Evolutionary conservation across 2,888 invertebrate genomes (phyloP).

Genomic region (Pilophorus perplexus): DNA sequence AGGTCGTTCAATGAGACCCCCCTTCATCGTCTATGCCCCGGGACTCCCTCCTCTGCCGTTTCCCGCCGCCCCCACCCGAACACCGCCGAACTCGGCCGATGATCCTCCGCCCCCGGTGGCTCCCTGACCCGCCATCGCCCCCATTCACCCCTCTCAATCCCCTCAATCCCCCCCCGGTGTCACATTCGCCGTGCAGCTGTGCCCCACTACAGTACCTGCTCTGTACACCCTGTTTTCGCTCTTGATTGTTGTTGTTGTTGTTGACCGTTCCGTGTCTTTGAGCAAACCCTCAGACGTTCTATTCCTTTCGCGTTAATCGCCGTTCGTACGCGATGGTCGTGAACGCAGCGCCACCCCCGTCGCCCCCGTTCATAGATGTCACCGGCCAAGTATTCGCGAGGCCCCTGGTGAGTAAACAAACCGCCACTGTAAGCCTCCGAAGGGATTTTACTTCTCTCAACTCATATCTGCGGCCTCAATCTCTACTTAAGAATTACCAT

Average conservation of each 20-base stretch:
- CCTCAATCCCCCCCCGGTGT: background rate
- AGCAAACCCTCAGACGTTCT: background rate
- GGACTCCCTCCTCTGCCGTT: background rate
- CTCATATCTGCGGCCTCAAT: no score
- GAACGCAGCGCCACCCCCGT: conserved; percentile 12
- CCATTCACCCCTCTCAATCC: no score
- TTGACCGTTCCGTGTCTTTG: background rate
- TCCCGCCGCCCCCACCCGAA: conserved; percentile 9
- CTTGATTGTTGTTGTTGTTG: conserved; percentile 10
- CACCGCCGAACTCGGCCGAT: conserved; percentile 26
- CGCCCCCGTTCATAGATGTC: conserved; percentile 36
- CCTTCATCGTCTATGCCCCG: background rate
- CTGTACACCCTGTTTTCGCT: conserved; percentile 5
- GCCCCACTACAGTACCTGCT: conserved; percentile 18
- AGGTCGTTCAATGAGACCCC: conserved; percentile 37
- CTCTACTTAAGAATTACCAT: no score
- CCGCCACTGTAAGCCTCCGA: no score
- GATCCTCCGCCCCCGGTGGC: conserved; percentile 26
- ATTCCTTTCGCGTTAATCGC: background rate
- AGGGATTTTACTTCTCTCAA: no score
- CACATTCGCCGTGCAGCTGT: conserved; percentile 21
- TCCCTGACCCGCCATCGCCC: no score
- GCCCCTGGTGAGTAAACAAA: conserved; percentile 40
- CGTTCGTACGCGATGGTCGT: conserved; percentile 10
- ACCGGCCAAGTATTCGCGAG: conserved; percentile 36